Evolutionary conservation across 2,888 invertebrate genomes (phyloP).

Genomic region (Drosophila prolongata): DNA sequence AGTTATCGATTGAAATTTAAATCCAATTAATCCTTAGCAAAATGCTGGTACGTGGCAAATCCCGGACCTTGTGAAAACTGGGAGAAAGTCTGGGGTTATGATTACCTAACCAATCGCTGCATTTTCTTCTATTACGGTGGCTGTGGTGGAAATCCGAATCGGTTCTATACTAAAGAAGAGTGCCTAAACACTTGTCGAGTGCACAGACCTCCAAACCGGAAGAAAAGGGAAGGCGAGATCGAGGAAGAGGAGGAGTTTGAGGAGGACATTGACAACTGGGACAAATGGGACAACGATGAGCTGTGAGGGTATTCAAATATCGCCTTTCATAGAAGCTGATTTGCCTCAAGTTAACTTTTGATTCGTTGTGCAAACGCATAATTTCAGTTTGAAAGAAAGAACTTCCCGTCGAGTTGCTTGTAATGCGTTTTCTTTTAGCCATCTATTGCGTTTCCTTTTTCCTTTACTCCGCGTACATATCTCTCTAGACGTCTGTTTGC

Average conservation of each 20-base stretch:
- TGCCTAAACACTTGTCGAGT: slow-evolving; percentile 52
- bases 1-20: accelerated
- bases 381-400: slow-evolving; percentile 55
- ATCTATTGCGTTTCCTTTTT: slow-evolving; percentile 7
- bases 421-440: slow-evolving; percentile 67
- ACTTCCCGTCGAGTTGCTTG: slow-evolving; percentile 52
- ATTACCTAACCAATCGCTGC: slow-evolving; percentile 57
- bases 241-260: slow-evolving; percentile 29
- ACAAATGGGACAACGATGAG: slow-evolving; percentile 13
- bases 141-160: slow-evolving; percentile 66
- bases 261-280: slow-evolving; percentile 41
- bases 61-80: slow-evolving; percentile 47
- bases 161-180: slow-evolving; percentile 49
- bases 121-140: slow-evolving; percentile 60
- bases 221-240: slow-evolving; percentile 6
- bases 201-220: slow-evolving; percentile 5
- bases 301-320: slow-evolving; percentile 23
- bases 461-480: neutral
- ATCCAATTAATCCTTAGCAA: slow-evolving; percentile 22
- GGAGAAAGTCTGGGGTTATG: slow-evolving; percentile 58
- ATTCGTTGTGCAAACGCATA: slow-evolving; percentile 56
- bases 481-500: slow-evolving; percentile 63
- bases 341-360: slow-evolving; percentile 30
- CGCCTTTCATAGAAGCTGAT: accelerated
- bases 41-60: slow-evolving; percentile 54